Conservation (phyloP, 2,888 invertebrate species). For the Brachycybe producta region DNA sequence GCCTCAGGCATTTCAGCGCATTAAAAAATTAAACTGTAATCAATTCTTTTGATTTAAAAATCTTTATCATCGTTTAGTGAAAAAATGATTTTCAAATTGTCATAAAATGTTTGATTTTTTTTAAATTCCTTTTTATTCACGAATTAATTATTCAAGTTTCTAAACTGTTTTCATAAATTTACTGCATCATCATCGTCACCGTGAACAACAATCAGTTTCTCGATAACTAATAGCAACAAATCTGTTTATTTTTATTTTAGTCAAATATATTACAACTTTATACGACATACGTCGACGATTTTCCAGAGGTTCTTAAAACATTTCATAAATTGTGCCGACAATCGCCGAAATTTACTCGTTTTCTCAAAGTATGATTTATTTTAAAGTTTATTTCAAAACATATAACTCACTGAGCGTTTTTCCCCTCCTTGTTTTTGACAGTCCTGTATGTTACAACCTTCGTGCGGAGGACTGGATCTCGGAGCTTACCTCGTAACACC, state of each 20-base stretch:
- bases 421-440: slow-evolving; percentile 16
- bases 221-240: too few species aligned
- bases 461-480: slow-evolving; percentile 33
- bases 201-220: too few species aligned
- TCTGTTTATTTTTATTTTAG: slow-evolving; percentile 23
- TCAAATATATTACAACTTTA: slow-evolving; percentile 34
- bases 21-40: too few species aligned
- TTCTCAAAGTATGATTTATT: slow-evolving; percentile 31
- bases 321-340: slow-evolving; percentile 34
- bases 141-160: too few species aligned
- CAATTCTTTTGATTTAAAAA: too few species aligned
- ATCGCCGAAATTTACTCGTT: slow-evolving; percentile 32
- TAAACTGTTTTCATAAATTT: too few species aligned
- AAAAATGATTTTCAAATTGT: too few species aligned
- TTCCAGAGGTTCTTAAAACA: slow-evolving; percentile 35
- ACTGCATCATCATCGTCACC: too few species aligned
- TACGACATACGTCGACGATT: slow-evolving; percentile 36
- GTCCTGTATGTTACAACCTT: slow-evolving; percentile 28
- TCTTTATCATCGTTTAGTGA: too few species aligned
- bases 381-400: neutral
- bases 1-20: too few species aligned
- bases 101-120: too few species aligned
- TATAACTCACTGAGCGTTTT: neutral
- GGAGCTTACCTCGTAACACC: slow-evolving; percentile 36
- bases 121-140: too few species aligned